Conservation (phyloP, 2,888 invertebrate species). For the Acanthopleura granulata region DNA sequence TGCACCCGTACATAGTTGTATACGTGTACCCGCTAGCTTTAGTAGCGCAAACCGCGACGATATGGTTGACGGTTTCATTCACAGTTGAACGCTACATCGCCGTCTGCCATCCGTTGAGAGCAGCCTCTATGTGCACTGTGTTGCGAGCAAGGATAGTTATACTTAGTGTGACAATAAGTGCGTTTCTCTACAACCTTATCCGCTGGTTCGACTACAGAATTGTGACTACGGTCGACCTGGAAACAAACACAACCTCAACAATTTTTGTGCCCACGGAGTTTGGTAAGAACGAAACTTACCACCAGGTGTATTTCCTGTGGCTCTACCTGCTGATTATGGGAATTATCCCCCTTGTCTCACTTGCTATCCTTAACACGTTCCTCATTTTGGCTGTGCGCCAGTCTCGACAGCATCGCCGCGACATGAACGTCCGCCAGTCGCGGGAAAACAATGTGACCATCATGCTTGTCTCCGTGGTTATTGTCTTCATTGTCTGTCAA, state of each 20-base stretch:
- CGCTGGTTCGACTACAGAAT: constrained; percentile 72
- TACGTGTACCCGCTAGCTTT: constrained; percentile 80
- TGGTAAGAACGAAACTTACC: constrained; percentile 81
- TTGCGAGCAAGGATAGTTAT: constrained; percentile 88
- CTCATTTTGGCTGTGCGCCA: constrained; percentile 85
- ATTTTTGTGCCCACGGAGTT: constrained; percentile 75
- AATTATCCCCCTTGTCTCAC: constrained; percentile 88
- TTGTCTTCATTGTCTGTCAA: constrained; percentile 95
- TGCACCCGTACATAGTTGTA: constrained; percentile 61
- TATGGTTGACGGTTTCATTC: constrained; percentile 82
- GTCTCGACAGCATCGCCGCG: constrained; percentile 90
- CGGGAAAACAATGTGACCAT: constrained; percentile 94
- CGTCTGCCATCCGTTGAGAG: constrained; percentile 80
- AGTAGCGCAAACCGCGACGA: constrained; percentile 92
- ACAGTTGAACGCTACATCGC: constrained; percentile 93
- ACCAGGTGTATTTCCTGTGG: constrained; percentile 90
- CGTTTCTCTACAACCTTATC: constrained; percentile 88
- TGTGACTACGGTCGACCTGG: constrained; percentile 27
- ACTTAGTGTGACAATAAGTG: constrained; percentile 82
- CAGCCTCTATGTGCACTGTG: constrained; percentile 91
- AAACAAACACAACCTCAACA: constrained; percentile 32
- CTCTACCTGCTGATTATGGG: constrained; percentile 95
- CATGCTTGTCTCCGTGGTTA: constrained; percentile 94
- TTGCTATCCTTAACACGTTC: constrained; percentile 90
- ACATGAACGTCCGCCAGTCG: constrained; percentile 83